phyloP scores from a whole-genome alignment of 2,797 vertebrate species.

The Erpetoichthys calabaricus region DNA sequence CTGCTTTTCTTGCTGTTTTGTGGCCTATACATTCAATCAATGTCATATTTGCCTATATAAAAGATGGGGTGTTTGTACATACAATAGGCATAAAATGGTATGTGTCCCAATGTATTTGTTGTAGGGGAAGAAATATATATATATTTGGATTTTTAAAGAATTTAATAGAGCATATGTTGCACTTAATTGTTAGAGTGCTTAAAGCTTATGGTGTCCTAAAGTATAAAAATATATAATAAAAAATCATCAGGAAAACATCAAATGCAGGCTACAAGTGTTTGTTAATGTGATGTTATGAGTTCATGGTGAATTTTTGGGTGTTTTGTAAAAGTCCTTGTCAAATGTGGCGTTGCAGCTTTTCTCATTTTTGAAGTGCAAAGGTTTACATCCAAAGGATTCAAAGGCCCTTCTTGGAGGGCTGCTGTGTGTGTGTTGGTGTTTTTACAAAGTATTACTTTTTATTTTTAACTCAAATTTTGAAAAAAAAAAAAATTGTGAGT shows the following conservation, averaged over 20 bases:
- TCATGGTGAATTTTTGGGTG: too few relatives aligned
- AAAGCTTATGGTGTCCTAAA: constrained; percentile 91
- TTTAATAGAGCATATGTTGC: constrained; percentile 72
- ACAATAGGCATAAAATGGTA: constrained; percentile 32
- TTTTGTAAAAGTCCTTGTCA: too few relatives aligned
- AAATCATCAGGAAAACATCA: constrained; percentile 68
- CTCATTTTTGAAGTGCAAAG: too few relatives aligned
- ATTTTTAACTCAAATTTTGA: too few relatives aligned
- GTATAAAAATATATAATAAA: constrained; percentile 70
- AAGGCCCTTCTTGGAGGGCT: too few relatives aligned
- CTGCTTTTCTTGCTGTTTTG: constrained; percentile 69
- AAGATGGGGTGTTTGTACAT: constrained; percentile 62
- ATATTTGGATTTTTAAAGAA: constrained; percentile 57
- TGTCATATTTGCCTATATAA: constrained; percentile 56
- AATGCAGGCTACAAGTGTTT: constrained; percentile 27
- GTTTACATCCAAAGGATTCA: too few relatives aligned
- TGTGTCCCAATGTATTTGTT: too few relatives aligned
- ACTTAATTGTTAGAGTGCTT: constrained; percentile 87
- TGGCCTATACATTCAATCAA: constrained; percentile 64
- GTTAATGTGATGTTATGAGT: too few relatives aligned
- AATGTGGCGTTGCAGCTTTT: too few relatives aligned
- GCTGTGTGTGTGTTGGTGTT: too few relatives aligned
- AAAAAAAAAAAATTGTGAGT: too few relatives aligned
- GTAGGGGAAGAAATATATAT: constrained; percentile 37
- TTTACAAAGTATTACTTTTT: too few relatives aligned